A percentile compares a stretch with the other conserved stretches of the same genome.
phyloP scores from a whole-genome alignment of 92 coral and sea anemone genomes.

The Epizoanthus illoricatus region DNA sequence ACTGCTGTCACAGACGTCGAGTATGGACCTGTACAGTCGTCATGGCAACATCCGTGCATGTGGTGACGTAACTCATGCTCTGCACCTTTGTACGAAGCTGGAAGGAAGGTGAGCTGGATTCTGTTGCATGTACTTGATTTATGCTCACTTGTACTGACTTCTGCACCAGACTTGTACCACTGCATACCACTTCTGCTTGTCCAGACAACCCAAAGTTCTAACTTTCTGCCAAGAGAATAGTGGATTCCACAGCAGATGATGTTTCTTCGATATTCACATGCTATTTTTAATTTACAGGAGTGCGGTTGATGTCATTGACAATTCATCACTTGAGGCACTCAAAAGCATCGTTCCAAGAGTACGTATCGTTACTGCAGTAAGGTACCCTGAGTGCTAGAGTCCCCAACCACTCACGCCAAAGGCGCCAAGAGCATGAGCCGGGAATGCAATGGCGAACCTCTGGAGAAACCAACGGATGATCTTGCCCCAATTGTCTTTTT shows the following conservation, averaged over 20 bases:
- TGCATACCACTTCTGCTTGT: too few relatives aligned
- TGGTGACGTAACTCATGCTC: slow-evolving; percentile 81
- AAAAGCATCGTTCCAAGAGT: slow-evolving; percentile 87
- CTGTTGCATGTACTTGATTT: too few relatives aligned
- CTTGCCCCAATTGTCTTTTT: too few relatives aligned
- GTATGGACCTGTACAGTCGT: slow-evolving; percentile 80
- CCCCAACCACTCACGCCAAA: too few relatives aligned
- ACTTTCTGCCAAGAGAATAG: not conserved
- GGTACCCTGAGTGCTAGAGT: too few relatives aligned
- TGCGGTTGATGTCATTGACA: slow-evolving; percentile 55
- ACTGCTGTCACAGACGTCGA: slow-evolving; percentile 68
- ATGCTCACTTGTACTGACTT: too few relatives aligned
- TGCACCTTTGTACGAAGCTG: slow-evolving; percentile 57
- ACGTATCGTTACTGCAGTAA: not conserved
- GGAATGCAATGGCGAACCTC: too few relatives aligned
- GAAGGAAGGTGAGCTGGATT: slow-evolving; percentile 58
- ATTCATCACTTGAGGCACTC: slow-evolving; percentile 53
- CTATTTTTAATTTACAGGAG: slow-evolving; percentile 51
- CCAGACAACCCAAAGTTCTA: too few relatives aligned
- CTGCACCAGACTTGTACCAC: too few relatives aligned
- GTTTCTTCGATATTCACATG: not conserved
- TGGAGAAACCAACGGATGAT: too few relatives aligned
- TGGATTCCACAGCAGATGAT: not conserved
- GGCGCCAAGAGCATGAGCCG: too few relatives aligned
- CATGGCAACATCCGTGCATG: slow-evolving; percentile 91